A percentile compares a stretch with the other conserved stretches of the same genome.
These are phyloP conservation scores for Rhopalosiphum nymphaeae DNA, from an alignment of 2,888 invertebrate species.

Conservation along the genomic window DNA sequence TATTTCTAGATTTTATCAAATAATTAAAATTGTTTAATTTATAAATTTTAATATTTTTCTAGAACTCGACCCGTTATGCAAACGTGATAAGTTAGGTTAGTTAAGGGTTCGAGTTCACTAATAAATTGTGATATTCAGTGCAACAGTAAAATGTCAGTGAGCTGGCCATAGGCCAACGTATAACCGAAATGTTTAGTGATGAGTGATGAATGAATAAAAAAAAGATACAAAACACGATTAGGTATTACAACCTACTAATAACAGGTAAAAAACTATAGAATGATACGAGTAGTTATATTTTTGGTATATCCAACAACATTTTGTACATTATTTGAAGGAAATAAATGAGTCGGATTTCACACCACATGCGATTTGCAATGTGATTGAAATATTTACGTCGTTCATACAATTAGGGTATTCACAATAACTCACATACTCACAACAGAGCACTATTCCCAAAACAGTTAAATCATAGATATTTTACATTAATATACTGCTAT, in stretches of 20 bases:
- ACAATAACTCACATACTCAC: too few relatives aligned
- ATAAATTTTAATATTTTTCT: not conserved
- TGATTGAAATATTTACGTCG: not conserved
- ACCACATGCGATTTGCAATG: not conserved
- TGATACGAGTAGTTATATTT: not conserved
- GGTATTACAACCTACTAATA: not conserved
- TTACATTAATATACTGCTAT: not conserved
- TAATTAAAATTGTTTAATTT: not conserved
- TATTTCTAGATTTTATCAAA: not conserved
- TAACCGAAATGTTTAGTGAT: not conserved
- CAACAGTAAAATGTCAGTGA: not conserved
- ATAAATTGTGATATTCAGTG: not conserved
- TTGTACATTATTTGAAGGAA: not conserved
- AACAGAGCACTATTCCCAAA: not conserved
- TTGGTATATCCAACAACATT: not conserved
- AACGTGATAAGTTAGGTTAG: not conserved
- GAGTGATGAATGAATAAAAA: not conserved
- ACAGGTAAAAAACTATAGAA: not conserved
- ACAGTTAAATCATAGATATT: accelerated
- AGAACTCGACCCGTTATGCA: not conserved
- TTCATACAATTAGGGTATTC: not conserved
- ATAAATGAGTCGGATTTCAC: not conserved
- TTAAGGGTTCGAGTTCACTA: not conserved
- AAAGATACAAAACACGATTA: not conserved
- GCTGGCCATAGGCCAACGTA: not conserved